Evolutionary conservation across 2,888 invertebrate species (phyloP).

Genomic region (Drosophila lacicola): DNA sequence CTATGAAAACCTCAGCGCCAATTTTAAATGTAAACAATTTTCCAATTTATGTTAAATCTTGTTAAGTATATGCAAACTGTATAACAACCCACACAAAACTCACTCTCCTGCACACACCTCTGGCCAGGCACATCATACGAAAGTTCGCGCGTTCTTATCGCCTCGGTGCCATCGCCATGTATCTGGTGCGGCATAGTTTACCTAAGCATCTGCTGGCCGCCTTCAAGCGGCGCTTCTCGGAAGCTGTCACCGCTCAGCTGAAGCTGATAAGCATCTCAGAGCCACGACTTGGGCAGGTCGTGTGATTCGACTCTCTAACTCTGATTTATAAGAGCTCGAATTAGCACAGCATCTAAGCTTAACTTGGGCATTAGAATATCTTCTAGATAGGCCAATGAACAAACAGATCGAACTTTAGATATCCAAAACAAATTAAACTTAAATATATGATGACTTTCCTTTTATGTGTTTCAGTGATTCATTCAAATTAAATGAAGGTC

Average conservation of each 20-base stretch:
- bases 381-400: constrained; percentile 4
- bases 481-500: too few species aligned
- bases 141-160: constrained; percentile 24
- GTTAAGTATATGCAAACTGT: constrained; percentile 34
- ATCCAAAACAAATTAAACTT: background rate
- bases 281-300: constrained; percentile 24
- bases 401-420: constrained; percentile 1
- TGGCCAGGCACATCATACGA: constrained; percentile 14
- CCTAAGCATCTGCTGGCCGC: constrained; percentile 11
- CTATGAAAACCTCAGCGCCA: constrained; percentile 19
- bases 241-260: constrained; percentile 45
- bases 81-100: constrained; percentile 17
- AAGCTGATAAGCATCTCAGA: constrained; percentile 44
- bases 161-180: constrained; percentile 13
- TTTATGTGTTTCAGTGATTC: too few species aligned
- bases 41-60: constrained; percentile 26
- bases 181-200: constrained; percentile 35
- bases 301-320: constrained; percentile 26
- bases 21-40: constrained; percentile 27
- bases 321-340: constrained; percentile 49
- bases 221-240: constrained; percentile 48
- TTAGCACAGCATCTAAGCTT: constrained; percentile 31
- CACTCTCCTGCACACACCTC: constrained; percentile 1
- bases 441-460: too few species aligned
- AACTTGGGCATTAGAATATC: constrained; percentile 30